Conservation (phyloP, 2,888 invertebrate species). For the Carcina quercana region DNA sequence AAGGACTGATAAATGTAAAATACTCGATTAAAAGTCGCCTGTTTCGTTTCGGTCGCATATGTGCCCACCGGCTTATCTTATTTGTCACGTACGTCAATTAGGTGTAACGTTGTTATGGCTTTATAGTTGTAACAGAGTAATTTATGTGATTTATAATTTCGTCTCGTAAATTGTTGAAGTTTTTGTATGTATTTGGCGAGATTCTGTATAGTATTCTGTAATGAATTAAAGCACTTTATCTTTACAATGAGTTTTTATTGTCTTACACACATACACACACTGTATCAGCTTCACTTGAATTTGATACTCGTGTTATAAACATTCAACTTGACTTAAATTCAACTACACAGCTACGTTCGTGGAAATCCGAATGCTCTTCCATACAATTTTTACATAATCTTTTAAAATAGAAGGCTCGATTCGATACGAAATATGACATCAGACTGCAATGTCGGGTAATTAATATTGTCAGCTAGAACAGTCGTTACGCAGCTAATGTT, state of each 20-base stretch:
- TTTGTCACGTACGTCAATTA: slow-evolving; percentile 25
- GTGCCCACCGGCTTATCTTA: slow-evolving; percentile 37
- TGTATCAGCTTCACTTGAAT: background rate
- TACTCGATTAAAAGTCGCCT: slow-evolving; percentile 33
- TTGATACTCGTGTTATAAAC: too few relatives aligned
- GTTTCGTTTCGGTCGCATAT: slow-evolving; percentile 26
- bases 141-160: slow-evolving; percentile 35
- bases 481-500: too few relatives aligned
- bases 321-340: too few relatives aligned
- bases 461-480: too few relatives aligned
- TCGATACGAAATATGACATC: too few relatives aligned
- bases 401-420: too few relatives aligned
- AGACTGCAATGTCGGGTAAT: too few relatives aligned
- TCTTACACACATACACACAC: background rate
- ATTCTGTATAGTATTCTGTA: slow-evolving; percentile 65
- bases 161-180: slow-evolving; percentile 56
- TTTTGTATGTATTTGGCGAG: slow-evolving; percentile 58
- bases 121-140: slow-evolving; percentile 6
- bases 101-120: slow-evolving; percentile 10
- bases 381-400: too few relatives aligned
- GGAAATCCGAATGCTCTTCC: too few relatives aligned
- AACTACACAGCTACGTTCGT: too few relatives aligned
- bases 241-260: slow-evolving; percentile 25
- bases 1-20: slow-evolving; percentile 63
- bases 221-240: slow-evolving; percentile 66